phyloP scores from a whole-genome alignment of 2,888 invertebrate species.

The Fissipunctia ypsillon region DNA sequence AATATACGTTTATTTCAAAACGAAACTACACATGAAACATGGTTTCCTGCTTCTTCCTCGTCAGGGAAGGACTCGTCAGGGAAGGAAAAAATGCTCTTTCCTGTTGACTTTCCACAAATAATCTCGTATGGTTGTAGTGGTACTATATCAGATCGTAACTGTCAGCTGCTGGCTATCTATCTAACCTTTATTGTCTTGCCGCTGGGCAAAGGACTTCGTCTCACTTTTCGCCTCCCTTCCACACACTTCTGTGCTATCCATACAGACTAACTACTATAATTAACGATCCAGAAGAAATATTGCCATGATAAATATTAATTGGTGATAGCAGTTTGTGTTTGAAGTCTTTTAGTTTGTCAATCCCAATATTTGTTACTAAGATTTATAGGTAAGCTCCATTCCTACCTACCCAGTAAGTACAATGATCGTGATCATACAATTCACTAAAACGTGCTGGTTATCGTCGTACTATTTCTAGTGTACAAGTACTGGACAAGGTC shows the following conservation, averaged over 20 bases:
- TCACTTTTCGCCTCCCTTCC: too few relatives aligned
- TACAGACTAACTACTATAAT: too few relatives aligned
- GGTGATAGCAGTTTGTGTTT: too few relatives aligned
- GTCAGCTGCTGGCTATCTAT: too few relatives aligned
- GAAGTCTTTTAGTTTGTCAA: too few relatives aligned
- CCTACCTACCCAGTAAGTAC: not conserved
- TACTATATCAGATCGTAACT: not conserved
- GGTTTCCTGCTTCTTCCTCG: slow-evolving; percentile 36
- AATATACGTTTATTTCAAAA: slow-evolving; percentile 42
- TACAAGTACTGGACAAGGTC: slow-evolving; percentile 61
- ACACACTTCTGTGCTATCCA: too few relatives aligned
- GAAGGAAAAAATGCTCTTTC: slow-evolving; percentile 39
- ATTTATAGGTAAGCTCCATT: not conserved
- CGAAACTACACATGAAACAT: slow-evolving; percentile 32
- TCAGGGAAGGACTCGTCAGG: slow-evolving; percentile 12
- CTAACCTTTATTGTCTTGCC: too few relatives aligned
- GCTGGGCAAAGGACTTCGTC: too few relatives aligned
- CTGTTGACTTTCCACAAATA: slow-evolving; percentile 38
- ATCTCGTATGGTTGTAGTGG: not conserved
- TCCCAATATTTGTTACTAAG: too few relatives aligned
- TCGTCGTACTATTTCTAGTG: slow-evolving; percentile 63
- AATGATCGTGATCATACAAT: too few relatives aligned
- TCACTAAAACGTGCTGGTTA: slow-evolving; percentile 33
- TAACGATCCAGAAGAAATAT: too few relatives aligned
- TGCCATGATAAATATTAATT: too few relatives aligned